Evolutionary conservation across 2,797 vertebrate species (phyloP).

Genomic region (Lepus townsendii): DNA sequence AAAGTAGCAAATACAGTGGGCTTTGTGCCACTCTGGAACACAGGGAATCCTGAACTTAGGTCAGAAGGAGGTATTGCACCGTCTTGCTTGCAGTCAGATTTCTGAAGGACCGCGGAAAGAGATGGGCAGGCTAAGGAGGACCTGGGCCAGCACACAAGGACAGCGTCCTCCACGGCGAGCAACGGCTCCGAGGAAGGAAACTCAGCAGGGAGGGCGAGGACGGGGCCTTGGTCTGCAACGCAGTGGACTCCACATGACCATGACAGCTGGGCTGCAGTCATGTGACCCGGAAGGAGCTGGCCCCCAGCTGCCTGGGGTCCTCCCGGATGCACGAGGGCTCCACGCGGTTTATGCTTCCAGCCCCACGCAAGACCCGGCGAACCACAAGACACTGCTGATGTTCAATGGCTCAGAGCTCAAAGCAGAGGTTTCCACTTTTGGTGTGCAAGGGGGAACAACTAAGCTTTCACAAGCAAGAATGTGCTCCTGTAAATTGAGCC

Average conservation of each 20-base stretch:
- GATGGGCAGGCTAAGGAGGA: not conserved
- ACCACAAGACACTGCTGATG: not conserved
- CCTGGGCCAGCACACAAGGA: fast-evolving
- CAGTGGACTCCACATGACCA: not conserved
- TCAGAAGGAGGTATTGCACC: not conserved
- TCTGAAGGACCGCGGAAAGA: not conserved
- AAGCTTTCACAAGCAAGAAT: slow-evolving; percentile 41
- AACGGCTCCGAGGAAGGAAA: not conserved
- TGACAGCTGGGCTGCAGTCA: not conserved
- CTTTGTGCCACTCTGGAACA: not conserved
- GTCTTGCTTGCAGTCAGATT: not conserved
- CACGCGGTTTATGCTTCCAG: not conserved
- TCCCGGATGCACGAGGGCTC: not conserved
- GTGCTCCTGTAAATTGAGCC: not conserved
- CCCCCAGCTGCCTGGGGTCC: fast-evolving
- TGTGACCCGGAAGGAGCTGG: not conserved
- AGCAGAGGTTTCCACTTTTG: not conserved
- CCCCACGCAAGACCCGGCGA: not conserved
- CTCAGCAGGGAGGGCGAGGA: not conserved
- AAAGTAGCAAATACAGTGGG: not conserved
- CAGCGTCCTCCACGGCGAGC: not conserved
- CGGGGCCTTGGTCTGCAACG: not conserved
- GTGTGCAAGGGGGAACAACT: slow-evolving; percentile 2
- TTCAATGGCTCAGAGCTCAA: not conserved
- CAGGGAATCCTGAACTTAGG: not conserved